These are phyloP conservation scores for Proterorhinus semilunaris DNA, from an alignment of 2,113 vertebrate species.

Conservation along the genomic window DNA sequence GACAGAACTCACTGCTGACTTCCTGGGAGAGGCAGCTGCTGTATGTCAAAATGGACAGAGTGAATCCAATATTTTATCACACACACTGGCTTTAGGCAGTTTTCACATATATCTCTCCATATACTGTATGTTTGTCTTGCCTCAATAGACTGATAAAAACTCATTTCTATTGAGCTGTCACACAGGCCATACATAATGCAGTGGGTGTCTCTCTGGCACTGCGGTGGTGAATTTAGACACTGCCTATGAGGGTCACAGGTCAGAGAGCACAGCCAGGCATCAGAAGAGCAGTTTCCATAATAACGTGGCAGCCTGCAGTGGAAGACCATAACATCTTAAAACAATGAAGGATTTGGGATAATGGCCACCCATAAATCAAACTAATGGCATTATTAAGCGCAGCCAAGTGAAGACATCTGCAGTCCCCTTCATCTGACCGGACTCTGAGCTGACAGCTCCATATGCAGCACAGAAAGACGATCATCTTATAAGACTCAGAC, in stretches of 20 bases:
- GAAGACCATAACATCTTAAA: not conserved
- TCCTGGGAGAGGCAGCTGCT: conserved; percentile 13
- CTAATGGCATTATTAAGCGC: conserved; percentile 5
- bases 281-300: conserved; percentile 17
- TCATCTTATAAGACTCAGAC: conserved; percentile 73
- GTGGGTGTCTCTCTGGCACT: conserved; percentile 52
- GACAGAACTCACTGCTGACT: conserved; percentile 34
- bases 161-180: conserved; percentile 30
- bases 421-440: conserved; percentile 60
- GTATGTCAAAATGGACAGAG: conserved; percentile 37
- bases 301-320: conserved; percentile 4
- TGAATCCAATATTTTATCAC: conserved; percentile 48
- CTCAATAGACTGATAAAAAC: conserved; percentile 23
- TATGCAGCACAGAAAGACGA: conserved; percentile 68
- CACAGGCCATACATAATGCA: conserved; percentile 38
- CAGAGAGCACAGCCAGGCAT: conserved; percentile 17
- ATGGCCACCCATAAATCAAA: not conserved
- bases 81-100: conserved; percentile 5
- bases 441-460: conserved; percentile 60
- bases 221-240: conserved; percentile 77
- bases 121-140: conserved; percentile 1
- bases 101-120: conserved; percentile 16
- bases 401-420: conserved; percentile 35
- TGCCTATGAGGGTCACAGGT: conserved; percentile 67
- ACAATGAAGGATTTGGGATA: not conserved